Percentiles rank a stretch among this genome's conserved stretches.
Evolutionary conservation across 2,113 vertebrate species (phyloP).

Genomic region (Mus pahari): DNA sequence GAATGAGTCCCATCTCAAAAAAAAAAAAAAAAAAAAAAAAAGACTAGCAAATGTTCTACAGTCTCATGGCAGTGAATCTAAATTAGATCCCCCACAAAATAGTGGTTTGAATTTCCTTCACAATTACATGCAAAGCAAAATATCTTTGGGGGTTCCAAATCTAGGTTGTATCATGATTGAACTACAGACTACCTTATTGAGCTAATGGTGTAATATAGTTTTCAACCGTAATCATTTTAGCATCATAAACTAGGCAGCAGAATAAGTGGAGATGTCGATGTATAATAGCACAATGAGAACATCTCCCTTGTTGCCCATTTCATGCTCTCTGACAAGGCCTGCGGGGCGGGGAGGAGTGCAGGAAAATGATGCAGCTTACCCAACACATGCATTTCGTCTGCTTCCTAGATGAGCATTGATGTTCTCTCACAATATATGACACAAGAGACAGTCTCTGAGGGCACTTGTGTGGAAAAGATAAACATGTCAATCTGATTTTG

Average conservation of each 20-base stretch:
- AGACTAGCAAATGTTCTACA: not conserved
- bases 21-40: not conserved
- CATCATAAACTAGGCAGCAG: not conserved
- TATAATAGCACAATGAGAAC: not conserved
- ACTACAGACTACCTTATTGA: not conserved
- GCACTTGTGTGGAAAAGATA: not conserved
- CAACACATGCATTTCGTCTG: not conserved
- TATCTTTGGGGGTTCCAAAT: not conserved
- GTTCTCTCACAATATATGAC: not conserved
- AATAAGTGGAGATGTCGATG: not conserved
- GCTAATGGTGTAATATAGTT: not conserved
- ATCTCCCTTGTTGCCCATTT: not conserved
- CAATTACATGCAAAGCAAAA: not conserved
- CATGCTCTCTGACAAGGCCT: not conserved
- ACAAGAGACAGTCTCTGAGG: not conserved
- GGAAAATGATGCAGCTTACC: not conserved
- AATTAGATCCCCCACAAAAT: not conserved
- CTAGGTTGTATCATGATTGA: slow-evolving; percentile 27
- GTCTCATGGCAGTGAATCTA: not conserved
- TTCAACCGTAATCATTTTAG: slow-evolving; percentile 22
- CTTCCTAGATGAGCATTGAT: not conserved
- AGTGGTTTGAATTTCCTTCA: not conserved
- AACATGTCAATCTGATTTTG: not conserved
- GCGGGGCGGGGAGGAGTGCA: not conserved
- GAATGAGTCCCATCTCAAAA: not conserved